Evolutionary conservation across 2,888 invertebrate genomes (phyloP), one percentile per base, ranked within the genome.

Genomic region (Orthosia cruda): DNA sequence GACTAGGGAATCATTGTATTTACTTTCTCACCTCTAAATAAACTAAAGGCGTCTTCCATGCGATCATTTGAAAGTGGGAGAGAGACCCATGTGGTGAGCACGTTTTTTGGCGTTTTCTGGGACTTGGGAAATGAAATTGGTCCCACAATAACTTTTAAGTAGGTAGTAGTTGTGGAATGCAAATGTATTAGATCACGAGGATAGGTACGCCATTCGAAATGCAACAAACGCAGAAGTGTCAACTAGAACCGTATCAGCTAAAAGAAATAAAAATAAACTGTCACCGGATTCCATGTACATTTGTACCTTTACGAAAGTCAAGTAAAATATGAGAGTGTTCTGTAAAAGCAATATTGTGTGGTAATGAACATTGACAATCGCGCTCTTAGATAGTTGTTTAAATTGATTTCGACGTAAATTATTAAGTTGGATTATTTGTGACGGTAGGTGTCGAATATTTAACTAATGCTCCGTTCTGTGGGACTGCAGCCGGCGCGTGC

Each of bases 341-440:
- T 76, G 74, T 76, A 73, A 71, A 66, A 59, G 57, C 55, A 62
- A 69, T 69, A 62, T 62, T 78, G 20, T 81, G 68, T 74, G 74
- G 76, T 74, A 72, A 76, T 76, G 57, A 71, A 86, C 78, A 61
- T 74, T 87, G 62, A 74, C 72, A 63, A 81, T 76, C 70, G 71
- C 77, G 77, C 71, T 66, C 40, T 81, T 76, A 77, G 67, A 76
- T 86, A 77, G 71, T 77, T 78, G 67, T 84, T 76, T 47, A 64
- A 80, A 80, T 81, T 86, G 49, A 68, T 88, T 86, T 79, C 69
- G 71, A 88, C 63, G 64, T 86, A 87, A 86, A 78, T 86, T 86
- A 86, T 88, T 87, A 77, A 83, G 75, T 87, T 88, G 73, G 75
- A 77, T 79, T 71, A 77, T 74, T 85, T 79, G 80, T 81, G 83